A percentile compares a stretch with the other conserved stretches of the same genome.
phyloP scores from a whole-genome alignment of 2,888 invertebrate species.

The Melanostoma mellinum region DNA sequence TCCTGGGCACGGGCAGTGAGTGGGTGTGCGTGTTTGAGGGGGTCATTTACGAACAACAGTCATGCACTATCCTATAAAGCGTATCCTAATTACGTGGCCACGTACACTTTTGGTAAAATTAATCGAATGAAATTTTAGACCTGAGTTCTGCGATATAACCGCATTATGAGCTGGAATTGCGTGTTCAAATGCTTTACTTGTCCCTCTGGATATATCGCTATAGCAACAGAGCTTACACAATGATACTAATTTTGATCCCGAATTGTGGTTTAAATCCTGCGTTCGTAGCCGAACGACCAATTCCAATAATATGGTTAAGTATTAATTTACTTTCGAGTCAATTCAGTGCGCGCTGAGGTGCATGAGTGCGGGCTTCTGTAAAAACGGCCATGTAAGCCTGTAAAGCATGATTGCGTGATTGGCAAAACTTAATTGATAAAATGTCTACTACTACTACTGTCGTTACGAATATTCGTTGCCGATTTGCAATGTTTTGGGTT shows the following conservation, averaged over 20 bases:
- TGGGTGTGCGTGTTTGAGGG: neutral
- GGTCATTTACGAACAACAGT: constrained; percentile 31
- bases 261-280: constrained; percentile 52
- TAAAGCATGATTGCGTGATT: constrained; percentile 1
- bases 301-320: constrained; percentile 45
- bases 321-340: constrained; percentile 61
- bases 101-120: constrained; percentile 43
- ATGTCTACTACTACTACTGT: constrained; percentile 4
- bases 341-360: neutral
- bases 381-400: neutral
- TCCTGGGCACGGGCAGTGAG: neutral
- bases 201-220: neutral
- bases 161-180: constrained; percentile 36
- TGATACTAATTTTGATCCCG: constrained; percentile 51
- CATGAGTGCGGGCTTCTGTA: neutral
- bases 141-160: constrained; percentile 49
- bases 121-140: constrained; percentile 53
- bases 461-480: no score
- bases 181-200: constrained; percentile 2
- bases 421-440: constrained; percentile 33
- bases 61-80: constrained; percentile 46
- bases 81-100: constrained; percentile 53
- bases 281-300: constrained; percentile 28
- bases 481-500: no score
- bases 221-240: constrained; percentile 23